Base-by-base conservation (phyloP, 2,888 invertebrate genomes). In the Lycophotia porphyrea region DNA sequence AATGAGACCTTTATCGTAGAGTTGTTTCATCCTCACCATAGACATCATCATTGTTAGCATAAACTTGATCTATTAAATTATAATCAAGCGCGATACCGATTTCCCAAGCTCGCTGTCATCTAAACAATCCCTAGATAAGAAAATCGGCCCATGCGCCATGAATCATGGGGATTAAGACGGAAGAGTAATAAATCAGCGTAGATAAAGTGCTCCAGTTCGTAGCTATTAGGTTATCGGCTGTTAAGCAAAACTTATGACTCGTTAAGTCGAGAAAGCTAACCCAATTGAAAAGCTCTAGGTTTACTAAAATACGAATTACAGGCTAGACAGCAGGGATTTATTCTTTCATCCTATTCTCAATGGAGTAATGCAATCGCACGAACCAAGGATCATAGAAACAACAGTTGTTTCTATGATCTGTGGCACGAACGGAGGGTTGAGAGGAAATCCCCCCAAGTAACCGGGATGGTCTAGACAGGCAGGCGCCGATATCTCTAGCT, bases 391-490 rank as follows among this genome's bases (percentile, higher is more conserved):
- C n/a, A n/a, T n/a, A n/a, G n/a, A n/a, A n/a, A n/a, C n/a, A n/a
- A n/a, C n/a, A n/a, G n/a, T n/a, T n/a, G n/a, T n/a, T n/a, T n/a
- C n/a, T n/a, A n/a, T n/a, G n/a, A n/a, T n/a, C n/a, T n/a, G n/a
- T n/a, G n/a, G n/a, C n/a, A n/a, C 52, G 47, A 77, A 77, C 81
- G 81, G 87, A 86, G 86, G 85, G 84, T 88, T 90, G 84, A 88
- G 82, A 89, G 87, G 89, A 90, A 91, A 90, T 88, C 89, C 87
- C 87, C 89, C 87, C 85, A 79, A 91, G 90, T 89, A 91, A 88
- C 85, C 88, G 88, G 90, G 91, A 90, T 90, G 90, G 93, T 91
- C 93, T 92, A 94, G 94, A 93, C 95, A 87, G 82, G 76, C 80
- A 82, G 95, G 93, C 95, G 95, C 92, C 94, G 84, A 75, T 87